Conservation (phyloP, 2,888 invertebrate species). For the Drosophila aldrichi region DNA sequence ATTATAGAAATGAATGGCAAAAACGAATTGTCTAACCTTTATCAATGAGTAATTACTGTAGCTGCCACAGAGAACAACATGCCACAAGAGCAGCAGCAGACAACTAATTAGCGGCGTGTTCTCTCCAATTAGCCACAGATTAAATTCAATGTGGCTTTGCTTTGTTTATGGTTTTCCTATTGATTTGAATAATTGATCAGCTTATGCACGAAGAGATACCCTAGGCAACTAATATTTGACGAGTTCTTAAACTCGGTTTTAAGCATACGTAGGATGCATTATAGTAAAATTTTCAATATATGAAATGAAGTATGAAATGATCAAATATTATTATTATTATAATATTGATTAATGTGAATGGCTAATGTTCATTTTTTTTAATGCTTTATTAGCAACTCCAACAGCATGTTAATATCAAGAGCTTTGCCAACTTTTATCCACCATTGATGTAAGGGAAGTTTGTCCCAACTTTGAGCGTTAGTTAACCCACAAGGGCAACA, state of each 20-base stretch:
- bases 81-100: slow-evolving; percentile 7
- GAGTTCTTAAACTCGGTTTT: no score
- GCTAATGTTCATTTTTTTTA: neutral
- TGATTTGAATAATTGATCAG: slow-evolving; percentile 8
- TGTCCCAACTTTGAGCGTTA: slow-evolving; percentile 26
- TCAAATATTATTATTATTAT: no score
- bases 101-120: slow-evolving; percentile 62
- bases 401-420: slow-evolving; percentile 18
- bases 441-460: slow-evolving; percentile 36
- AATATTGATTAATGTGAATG: no score
- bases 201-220: neutral
- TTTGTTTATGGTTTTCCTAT: slow-evolving; percentile 1
- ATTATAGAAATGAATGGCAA: slow-evolving; percentile 32
- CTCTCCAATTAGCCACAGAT: slow-evolving; percentile 60
- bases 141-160: slow-evolving; percentile 37
- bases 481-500: slow-evolving; percentile 13
- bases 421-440: slow-evolving; percentile 30
- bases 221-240: no score
- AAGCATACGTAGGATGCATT: no score
- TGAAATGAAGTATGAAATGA: no score
- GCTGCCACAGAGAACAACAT: slow-evolving; percentile 35
- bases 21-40: slow-evolving; percentile 19
- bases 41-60: slow-evolving; percentile 34
- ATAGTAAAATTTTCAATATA: no score
- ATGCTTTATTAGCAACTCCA: slow-evolving; percentile 10